Conservation (phyloP, 2,113 vertebrate species). For the Notechis scutatus region DNA sequence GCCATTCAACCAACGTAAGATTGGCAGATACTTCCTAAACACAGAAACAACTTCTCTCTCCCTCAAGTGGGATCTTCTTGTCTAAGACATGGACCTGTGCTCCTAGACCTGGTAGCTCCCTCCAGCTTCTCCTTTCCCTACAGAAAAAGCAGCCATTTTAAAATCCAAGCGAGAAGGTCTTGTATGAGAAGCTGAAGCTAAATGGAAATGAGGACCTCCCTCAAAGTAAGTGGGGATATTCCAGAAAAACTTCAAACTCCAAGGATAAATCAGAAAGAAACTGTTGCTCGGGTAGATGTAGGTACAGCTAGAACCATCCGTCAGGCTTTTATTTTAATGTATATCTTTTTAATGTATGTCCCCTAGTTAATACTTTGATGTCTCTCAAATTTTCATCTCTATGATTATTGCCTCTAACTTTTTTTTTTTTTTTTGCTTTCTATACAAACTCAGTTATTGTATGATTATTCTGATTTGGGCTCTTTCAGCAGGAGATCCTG, state of each 20-base stretch:
- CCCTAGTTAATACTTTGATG: background rate
- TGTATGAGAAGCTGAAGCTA: background rate
- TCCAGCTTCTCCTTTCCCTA: background rate
- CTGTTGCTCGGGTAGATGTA: background rate
- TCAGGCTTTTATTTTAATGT: background rate
- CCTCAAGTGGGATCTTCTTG: background rate
- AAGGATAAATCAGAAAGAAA: background rate
- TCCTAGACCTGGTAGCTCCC: background rate
- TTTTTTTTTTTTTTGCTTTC: background rate
- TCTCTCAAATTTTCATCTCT: background rate
- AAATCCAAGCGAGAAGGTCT: background rate
- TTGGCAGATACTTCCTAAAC: background rate
- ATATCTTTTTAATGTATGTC: background rate
- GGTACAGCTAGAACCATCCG: background rate
- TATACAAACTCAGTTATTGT: background rate
- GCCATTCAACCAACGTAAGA: background rate
- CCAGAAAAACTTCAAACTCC: background rate
- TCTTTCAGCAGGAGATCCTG: background rate
- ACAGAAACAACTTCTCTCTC: background rate
- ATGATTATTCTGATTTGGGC: background rate
- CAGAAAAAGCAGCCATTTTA: background rate
- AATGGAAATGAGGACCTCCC: background rate
- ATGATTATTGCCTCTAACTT: background rate
- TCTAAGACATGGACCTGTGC: background rate
- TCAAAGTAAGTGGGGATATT: background rate